A percentile compares a stretch with the other conserved stretches of the same genome.
These are phyloP conservation scores for Sturnira hondurensis DNA, from an alignment of 2,113 vertebrate species.

Conservation along the genomic window DNA sequence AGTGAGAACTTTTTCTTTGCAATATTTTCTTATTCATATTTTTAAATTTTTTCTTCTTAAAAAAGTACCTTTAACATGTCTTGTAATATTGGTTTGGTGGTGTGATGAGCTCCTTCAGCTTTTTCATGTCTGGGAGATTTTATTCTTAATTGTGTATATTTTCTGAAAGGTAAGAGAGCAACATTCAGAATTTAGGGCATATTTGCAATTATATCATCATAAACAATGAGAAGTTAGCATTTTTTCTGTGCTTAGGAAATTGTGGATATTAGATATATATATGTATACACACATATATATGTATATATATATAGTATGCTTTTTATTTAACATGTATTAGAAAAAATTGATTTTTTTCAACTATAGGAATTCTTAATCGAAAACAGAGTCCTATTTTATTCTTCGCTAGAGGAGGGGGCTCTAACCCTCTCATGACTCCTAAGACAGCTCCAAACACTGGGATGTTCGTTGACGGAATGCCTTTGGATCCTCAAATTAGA, in stretches of 20 bases:
- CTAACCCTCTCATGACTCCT: background rate
- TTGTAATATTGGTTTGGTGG: background rate
- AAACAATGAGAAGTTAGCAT: background rate
- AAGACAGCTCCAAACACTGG: background rate
- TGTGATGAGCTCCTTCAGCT: background rate
- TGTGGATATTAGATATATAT: background rate
- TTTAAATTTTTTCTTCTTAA: background rate
- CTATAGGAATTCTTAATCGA: background rate
- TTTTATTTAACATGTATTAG: background rate
- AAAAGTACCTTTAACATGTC: background rate
- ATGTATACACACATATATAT: no score
- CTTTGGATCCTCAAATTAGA: background rate
- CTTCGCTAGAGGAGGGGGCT: background rate
- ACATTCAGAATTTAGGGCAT: background rate
- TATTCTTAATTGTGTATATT: background rate
- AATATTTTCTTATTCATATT: background rate
- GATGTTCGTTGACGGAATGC: background rate
- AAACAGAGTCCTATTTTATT: background rate
- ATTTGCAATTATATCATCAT: background rate
- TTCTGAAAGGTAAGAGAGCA: slow-evolving; percentile 7
- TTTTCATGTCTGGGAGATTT: background rate
- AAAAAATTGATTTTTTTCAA: background rate
- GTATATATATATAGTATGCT: background rate
- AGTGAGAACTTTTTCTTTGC: background rate
- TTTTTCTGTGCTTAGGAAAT: background rate